These are phyloP conservation scores for Drosophila pseudotalamancana DNA, from an alignment of 2,888 invertebrate genomes.

Conservation along the genomic window DNA sequence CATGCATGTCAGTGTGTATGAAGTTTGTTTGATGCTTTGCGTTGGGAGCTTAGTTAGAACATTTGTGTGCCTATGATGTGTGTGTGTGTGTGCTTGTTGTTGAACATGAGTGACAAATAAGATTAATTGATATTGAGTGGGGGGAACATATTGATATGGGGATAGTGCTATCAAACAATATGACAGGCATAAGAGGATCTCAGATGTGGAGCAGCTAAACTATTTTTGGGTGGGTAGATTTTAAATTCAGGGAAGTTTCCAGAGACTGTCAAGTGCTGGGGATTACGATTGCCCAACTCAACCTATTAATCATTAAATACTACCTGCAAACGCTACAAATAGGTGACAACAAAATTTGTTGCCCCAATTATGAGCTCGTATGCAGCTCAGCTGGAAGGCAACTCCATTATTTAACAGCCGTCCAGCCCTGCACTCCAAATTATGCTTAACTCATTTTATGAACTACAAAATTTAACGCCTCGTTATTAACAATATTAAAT, in stretches of 20 bases:
- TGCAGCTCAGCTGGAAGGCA: background rate
- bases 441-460: conserved; percentile 11
- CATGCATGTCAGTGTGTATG: conserved; percentile 15
- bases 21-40: conserved; percentile 26
- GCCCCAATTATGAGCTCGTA: conserved; percentile 28
- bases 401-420: conserved; percentile 37
- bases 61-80: conserved; percentile 6
- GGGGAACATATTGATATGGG: conserved; percentile 8
- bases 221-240: conserved; percentile 30
- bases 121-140: conserved; percentile 73
- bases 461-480: conserved; percentile 46
- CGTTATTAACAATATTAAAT: conserved; percentile 70
- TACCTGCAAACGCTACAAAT: conserved; percentile 21
- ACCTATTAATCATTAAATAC: conserved; percentile 39
- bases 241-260: conserved; percentile 21
- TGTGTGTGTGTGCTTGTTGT: conserved; percentile 43
- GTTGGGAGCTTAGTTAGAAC: conserved; percentile 22
- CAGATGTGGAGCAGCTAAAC: conserved; percentile 55
- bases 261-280: conserved; percentile 13
- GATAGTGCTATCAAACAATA: conserved; percentile 44
- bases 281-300: conserved; percentile 18
- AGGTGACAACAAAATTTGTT: conserved; percentile 20
- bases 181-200: conserved; percentile 75
- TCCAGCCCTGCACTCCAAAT: conserved; percentile 4
- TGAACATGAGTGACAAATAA: conserved; percentile 77